A percentile compares a stretch with the other conserved stretches of the same genome.
phyloP scores from a whole-genome alignment of 2,113 vertebrate species.

The Aphyosemion australe region DNA sequence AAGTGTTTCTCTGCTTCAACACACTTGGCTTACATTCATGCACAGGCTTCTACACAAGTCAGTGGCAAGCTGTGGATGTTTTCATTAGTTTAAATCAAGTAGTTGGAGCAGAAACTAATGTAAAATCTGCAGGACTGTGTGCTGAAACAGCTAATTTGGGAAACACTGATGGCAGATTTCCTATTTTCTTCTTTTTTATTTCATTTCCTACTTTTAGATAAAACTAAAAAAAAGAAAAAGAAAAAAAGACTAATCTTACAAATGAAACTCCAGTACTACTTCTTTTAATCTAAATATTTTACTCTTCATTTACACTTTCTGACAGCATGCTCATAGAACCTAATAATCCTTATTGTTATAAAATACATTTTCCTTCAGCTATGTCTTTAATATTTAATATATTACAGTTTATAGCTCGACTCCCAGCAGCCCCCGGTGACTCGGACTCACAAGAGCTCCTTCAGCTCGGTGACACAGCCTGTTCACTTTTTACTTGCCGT shows the following conservation, averaged over 20 bases:
- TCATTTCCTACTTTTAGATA: background rate
- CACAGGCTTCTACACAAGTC: background rate
- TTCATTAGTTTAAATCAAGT: too few species aligned
- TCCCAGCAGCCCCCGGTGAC: too few species aligned
- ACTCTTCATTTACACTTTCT: slow-evolving; percentile 34
- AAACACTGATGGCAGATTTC: too few species aligned
- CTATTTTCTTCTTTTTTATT: too few species aligned
- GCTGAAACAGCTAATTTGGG: too few species aligned
- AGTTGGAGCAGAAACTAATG: too few species aligned
- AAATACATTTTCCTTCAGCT: too few species aligned
- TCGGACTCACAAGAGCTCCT: slow-evolving; percentile 4
- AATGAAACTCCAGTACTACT: background rate
- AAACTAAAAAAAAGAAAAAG: background rate
- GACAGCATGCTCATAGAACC: background rate
- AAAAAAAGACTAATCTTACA: background rate
- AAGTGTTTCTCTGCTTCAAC: background rate
- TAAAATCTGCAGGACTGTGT: too few species aligned
- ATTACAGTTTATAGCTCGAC: too few species aligned
- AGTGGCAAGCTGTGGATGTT: too few species aligned
- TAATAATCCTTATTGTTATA: too few species aligned
- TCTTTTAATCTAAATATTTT: slow-evolving; percentile 41
- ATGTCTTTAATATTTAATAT: too few species aligned
- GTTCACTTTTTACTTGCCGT: slow-evolving; percentile 23
- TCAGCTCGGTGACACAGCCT: slow-evolving; percentile 22
- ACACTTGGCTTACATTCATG: background rate